Conservation (phyloP, 2,797 vertebrate species). For the Odontamblyopus rebecca region DNA sequence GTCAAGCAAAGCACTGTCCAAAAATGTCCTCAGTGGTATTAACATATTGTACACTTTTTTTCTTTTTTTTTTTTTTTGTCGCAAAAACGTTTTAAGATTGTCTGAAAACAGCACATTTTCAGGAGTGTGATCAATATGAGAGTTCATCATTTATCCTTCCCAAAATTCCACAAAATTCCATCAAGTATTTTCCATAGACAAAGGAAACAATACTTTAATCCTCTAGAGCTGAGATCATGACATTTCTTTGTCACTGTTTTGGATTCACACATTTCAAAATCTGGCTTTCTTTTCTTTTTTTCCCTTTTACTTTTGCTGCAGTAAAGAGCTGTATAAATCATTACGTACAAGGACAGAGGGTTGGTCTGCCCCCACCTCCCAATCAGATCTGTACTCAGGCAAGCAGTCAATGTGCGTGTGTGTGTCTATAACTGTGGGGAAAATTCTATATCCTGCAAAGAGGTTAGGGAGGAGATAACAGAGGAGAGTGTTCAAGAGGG, state of each 20-base stretch:
- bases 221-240: no score
- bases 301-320: background rate
- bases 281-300: background rate
- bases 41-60: background rate
- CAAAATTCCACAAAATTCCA: no score
- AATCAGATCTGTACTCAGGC: background rate
- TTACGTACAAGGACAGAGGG: conserved; percentile 3
- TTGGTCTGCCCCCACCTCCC: background rate
- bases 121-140: no score
- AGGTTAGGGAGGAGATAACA: conserved; percentile 22
- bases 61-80: no score
- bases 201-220: no score
- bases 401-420: background rate
- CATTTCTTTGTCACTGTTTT: no score
- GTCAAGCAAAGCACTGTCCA: background rate
- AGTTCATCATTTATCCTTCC: no score
- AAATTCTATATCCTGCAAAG: background rate
- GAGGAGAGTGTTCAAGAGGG: background rate
- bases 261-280: no score
- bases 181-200: no score
- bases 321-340: background rate
- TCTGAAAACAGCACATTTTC: no score
- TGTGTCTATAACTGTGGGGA: background rate
- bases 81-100: no score
- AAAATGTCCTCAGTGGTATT: background rate